Evolutionary conservation across 2,113 vertebrate genomes (phyloP).

Genomic region (Clarias macrocephalus): DNA sequence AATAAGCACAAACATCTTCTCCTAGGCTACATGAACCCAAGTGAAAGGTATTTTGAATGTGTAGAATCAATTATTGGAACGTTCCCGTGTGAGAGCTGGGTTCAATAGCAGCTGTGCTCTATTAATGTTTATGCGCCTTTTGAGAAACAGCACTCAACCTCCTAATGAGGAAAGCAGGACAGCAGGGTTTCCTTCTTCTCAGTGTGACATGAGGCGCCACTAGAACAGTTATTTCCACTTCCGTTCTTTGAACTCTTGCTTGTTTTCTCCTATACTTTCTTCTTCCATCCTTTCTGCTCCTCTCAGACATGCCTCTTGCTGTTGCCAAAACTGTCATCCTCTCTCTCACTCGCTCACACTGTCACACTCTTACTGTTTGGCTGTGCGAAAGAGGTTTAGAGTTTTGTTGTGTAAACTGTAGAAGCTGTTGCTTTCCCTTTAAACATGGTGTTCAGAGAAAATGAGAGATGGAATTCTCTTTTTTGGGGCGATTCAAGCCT

Average conservation of each 20-base stretch:
- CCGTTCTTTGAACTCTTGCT: background rate
- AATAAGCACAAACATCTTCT: background rate
- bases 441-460: slow-evolving; percentile 17
- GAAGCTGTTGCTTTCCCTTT: slow-evolving; percentile 42
- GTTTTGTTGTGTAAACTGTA: slow-evolving; percentile 30
- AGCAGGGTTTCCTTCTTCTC: background rate
- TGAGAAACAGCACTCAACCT: background rate
- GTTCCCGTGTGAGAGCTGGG: background rate
- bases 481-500: slow-evolving; percentile 51
- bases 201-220: background rate
- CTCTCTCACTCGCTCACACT: background rate
- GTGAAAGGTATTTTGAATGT: background rate
- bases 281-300: background rate
- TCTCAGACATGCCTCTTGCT: background rate
- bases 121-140: background rate
- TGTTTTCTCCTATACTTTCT: background rate
- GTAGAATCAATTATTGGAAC: background rate
- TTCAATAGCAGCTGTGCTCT: background rate
- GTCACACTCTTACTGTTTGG: background rate
- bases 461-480: background rate
- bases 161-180: slow-evolving; percentile 10
- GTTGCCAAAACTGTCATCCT: background rate
- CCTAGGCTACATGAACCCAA: too few species aligned
- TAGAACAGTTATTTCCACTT: background rate
- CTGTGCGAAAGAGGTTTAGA: slow-evolving; percentile 1